Percentiles rank a stretch among this genome's conserved stretches.
These are phyloP conservation scores for Ophonus ardosiacus DNA, from an alignment of 2,888 invertebrate genomes.

Conservation along the genomic window DNA sequence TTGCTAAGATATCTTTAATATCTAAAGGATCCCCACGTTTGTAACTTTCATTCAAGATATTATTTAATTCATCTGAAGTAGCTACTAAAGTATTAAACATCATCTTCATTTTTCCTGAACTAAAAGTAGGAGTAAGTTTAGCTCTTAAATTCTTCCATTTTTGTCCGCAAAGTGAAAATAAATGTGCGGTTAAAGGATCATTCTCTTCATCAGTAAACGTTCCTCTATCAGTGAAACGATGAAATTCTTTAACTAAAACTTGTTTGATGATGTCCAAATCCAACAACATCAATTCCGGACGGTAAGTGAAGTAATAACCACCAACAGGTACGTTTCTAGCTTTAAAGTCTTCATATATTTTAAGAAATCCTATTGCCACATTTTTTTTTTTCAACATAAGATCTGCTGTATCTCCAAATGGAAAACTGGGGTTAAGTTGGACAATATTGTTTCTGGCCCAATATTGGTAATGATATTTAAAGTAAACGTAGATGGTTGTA, in stretches of 20 bases:
- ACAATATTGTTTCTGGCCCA: constrained; percentile 19
- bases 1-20: too few relatives aligned
- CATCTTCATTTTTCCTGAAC: constrained; percentile 41
- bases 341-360: background rate
- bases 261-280: constrained; percentile 29
- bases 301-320: constrained; percentile 44
- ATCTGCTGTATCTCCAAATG: background rate
- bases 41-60: background rate
- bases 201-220: constrained; percentile 54
- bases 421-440: background rate
- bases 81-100: constrained; percentile 60
- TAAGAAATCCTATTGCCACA: background rate
- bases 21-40: background rate
- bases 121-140: too few relatives aligned
- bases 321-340: constrained; percentile 11
- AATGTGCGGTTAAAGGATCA: constrained; percentile 57
- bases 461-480: constrained; percentile 11
- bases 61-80: constrained; percentile 38
- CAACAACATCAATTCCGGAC: constrained; percentile 30
- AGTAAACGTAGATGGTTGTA: background rate
- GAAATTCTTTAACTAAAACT: too few relatives aligned
- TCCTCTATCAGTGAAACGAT: constrained; percentile 19
- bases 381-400: constrained; percentile 23
- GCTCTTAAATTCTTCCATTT: too few relatives aligned
- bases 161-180: constrained; percentile 59